Base-by-base conservation (phyloP, 1,140 invertebrate species). In the Limonius californicus region DNA sequence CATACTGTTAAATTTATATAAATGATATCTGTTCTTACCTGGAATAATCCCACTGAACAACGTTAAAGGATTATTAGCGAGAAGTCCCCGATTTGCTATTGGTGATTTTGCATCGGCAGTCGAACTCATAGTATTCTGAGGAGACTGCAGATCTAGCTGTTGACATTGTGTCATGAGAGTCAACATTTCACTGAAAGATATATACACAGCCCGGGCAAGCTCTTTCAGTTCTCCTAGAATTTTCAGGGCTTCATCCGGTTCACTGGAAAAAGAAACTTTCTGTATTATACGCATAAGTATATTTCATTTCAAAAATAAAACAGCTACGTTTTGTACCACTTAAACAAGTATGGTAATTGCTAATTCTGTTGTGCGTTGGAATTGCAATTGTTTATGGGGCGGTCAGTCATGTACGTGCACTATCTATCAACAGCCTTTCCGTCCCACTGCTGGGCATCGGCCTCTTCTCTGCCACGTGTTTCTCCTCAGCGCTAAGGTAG, bases 151-250 rank as follows among this genome's bases (percentile, higher is more conserved):
- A 8, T 72, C 73, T 2, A 90, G 77, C 67, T 83, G 79, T 66
- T 89, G 83, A 69, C 89, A 91, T 67, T 89, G 84, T 6, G 81
- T 75, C 87, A 92, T 90, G n/a, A 90, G 79, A 63, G 82, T 83
- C 2, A 86, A 79, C 85, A 91, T 90, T 68, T 90, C 84, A 0
- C 78, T 73, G 68, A 91, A 89, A 11, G 79, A 81, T 53, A 90
- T 86, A 57, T 77, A 77, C 8, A 86, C 76, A 0, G 87, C 86
- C 19, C 80, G 74, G 55, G 84, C 83, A 47, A 82, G 80, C 16
- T 73, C 67, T 18, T 81, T 78, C 4, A 89, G 73, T 47, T 83
- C 80, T n/a, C 79, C 79, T 39, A 91, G 73, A 9, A 87, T 75
- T 39, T 82, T 78, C 39, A 75, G 76, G 6, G 83, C 83, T 69